Evolutionary conservation across 1,140 invertebrate genomes (phyloP).

Genomic region (Dendroctonus ponderosae): DNA sequence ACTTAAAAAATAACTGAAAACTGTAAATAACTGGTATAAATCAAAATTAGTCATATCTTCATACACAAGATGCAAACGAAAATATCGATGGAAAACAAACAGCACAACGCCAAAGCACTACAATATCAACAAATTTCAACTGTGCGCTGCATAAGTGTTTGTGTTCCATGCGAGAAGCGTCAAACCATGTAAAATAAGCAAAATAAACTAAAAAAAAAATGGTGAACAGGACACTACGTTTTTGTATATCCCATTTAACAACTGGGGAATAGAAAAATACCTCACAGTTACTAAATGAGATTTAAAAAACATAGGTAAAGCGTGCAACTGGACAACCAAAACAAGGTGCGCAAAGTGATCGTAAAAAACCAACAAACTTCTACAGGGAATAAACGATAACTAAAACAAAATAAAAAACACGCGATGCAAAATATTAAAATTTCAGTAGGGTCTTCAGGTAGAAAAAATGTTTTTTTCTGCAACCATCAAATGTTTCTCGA

Average conservation of each 20-base stretch:
- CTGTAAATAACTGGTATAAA: slow-evolving; percentile 44
- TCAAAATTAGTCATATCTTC: slow-evolving; percentile 8
- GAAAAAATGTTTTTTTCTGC: too few species aligned
- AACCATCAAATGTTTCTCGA: too few species aligned
- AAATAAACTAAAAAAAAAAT: slow-evolving; percentile 45
- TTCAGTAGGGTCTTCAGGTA: too few species aligned
- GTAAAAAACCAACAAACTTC: too few species aligned
- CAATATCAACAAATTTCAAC: too few species aligned
- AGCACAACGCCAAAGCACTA: slow-evolving; percentile 43
- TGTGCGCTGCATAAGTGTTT: too few species aligned
- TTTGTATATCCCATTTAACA: slow-evolving; percentile 67
- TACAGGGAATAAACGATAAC: too few species aligned
- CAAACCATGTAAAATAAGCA: slow-evolving; percentile 33
- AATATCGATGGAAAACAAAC: slow-evolving; percentile 39
- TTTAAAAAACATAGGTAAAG: slow-evolving; percentile 59
- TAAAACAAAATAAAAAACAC: too few species aligned
- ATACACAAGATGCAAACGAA: slow-evolving; percentile 11
- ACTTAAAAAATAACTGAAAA: slow-evolving; percentile 40
- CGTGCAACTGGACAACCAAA: slow-evolving; percentile 39
- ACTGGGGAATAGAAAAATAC: slow-evolving; percentile 60
- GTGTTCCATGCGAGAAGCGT: slow-evolving; percentile 10
- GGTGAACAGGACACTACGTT: slow-evolving; percentile 47
- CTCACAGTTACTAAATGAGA: slow-evolving; percentile 94
- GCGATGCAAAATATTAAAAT: too few species aligned
- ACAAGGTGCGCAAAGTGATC: not conserved